phyloP scores from a whole-genome alignment of 2,888 invertebrate species.

The Parnassius smintheus region DNA sequence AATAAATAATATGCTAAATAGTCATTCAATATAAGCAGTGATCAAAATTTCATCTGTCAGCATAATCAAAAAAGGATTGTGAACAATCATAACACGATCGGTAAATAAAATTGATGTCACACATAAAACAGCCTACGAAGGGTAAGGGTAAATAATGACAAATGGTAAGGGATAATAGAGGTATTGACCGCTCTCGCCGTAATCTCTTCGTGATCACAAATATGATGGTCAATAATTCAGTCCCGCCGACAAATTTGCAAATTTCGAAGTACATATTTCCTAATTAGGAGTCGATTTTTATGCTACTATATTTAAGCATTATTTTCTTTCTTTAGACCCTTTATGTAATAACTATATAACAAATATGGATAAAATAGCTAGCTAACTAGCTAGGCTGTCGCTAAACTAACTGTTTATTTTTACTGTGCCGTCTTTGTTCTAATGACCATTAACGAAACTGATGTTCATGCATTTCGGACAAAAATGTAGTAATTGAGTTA shows the following conservation, averaged over 20 bases:
- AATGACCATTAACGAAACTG: too few relatives aligned
- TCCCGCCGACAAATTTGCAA: slow-evolving; percentile 7
- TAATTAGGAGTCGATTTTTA: too few relatives aligned
- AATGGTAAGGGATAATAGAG: slow-evolving; percentile 24
- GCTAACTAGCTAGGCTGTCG: too few relatives aligned
- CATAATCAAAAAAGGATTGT: slow-evolving; percentile 6
- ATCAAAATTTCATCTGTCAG: background rate
- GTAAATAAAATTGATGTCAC: slow-evolving; percentile 18
- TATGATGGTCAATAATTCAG: slow-evolving; percentile 19
- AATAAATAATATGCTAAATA: background rate
- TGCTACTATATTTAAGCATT: too few relatives aligned
- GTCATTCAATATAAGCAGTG: background rate
- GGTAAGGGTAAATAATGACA: slow-evolving; percentile 25
- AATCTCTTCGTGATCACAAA: slow-evolving; percentile 23
- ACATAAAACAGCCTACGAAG: slow-evolving; percentile 19
- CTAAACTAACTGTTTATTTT: too few relatives aligned
- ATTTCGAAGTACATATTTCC: slow-evolving; percentile 1
- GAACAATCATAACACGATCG: slow-evolving; percentile 20
- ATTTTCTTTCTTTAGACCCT: too few relatives aligned
- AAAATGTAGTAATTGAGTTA: too few relatives aligned
- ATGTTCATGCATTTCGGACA: too few relatives aligned
- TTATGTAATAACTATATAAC: too few relatives aligned
- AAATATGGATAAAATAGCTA: too few relatives aligned
- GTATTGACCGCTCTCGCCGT: slow-evolving; percentile 16
- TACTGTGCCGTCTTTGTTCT: too few relatives aligned